Base-by-base conservation (phyloP, 2,113 vertebrate species). In the Motacilla alba region DNA sequence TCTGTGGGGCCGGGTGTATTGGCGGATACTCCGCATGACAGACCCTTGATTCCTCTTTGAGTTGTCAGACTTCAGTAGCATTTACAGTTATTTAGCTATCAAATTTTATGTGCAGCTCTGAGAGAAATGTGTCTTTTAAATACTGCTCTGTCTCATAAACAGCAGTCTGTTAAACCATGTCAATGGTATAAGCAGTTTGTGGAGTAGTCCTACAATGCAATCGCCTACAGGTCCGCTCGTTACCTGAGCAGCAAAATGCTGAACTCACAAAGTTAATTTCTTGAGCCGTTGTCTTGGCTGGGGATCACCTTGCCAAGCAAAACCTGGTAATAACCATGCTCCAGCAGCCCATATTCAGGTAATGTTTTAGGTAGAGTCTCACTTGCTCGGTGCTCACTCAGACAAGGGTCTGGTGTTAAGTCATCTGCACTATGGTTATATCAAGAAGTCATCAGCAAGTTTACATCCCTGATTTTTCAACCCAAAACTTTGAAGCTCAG, bases 81-180 rank as follows among this genome's bases (percentile, higher is more conserved):
- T 97, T 97, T 96, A 96, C 87, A 94, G 95, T 92, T 95, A 95
- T 96, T 97, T 97, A 95, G 95, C 95, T 87, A 95, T 96, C 96
- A 96, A 96, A 94, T 95, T 97, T 97, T 97, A 97, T 95, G 93
- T 94, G 96, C 41, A 10, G 94, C 92, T 95, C 93, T 87, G 90
- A 97, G 95, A 96, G 93, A 94, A 97, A 89, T 66, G 93, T 96
- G 94, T 97, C 97, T 95, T 92, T 97, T 97, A 97, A 97, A 96
- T 95, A 95, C 97, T 72, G 88, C 92, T 93, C 76, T 81, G 69
- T 95, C 89, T 95, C 95, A 95, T 97, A 96, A 97, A 96, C 87
- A 96, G 94, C 95, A 97, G 94, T 95, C 94, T 97, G 96, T 96
- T 97, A 96, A 97, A 95, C 90, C 83, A 64, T 75, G 93, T 95